Conservation (phyloP, 2,888 invertebrate genomes). For the Helleia helle region DNA sequence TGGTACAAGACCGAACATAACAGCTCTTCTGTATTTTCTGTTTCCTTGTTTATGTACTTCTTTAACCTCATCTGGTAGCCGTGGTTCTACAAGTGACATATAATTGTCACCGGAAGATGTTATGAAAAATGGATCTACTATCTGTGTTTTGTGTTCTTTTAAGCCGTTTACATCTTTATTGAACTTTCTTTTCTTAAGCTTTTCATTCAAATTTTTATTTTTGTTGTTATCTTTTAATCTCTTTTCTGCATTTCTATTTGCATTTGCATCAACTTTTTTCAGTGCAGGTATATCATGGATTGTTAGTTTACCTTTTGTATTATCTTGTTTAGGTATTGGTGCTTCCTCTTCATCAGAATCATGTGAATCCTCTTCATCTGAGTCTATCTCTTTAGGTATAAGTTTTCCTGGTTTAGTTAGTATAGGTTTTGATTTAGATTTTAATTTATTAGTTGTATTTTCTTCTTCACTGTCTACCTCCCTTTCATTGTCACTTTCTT, state of each 20-base stretch:
- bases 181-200: slow-evolving; percentile 43
- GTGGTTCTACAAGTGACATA: slow-evolving; percentile 56
- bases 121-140: slow-evolving; percentile 63
- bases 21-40: slow-evolving; percentile 55
- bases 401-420: slow-evolving; percentile 10
- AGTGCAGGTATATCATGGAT: background rate
- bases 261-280: background rate
- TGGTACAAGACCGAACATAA: slow-evolving; percentile 57
- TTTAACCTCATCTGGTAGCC: slow-evolving; percentile 59
- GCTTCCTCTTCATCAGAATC: background rate
- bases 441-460: background rate
- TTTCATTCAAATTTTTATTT: slow-evolving; percentile 53
- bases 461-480: background rate
- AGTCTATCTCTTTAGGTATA: background rate
- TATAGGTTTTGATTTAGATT: background rate
- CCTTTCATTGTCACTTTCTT: background rate
- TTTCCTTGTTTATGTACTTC: slow-evolving; percentile 56
- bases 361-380: background rate
- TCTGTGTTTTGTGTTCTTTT: slow-evolving; percentile 32
- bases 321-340: background rate
- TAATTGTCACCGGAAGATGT: slow-evolving; percentile 60
- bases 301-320: background rate
- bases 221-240: slow-evolving; percentile 45
- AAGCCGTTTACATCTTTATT: slow-evolving; percentile 35
- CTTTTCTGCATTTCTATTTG: slow-evolving; percentile 24